Evolutionary conservation across 2,113 vertebrate species (phyloP), one percentile per base, ranked within the genome.

Genomic region (Otolemur garnettii): DNA sequence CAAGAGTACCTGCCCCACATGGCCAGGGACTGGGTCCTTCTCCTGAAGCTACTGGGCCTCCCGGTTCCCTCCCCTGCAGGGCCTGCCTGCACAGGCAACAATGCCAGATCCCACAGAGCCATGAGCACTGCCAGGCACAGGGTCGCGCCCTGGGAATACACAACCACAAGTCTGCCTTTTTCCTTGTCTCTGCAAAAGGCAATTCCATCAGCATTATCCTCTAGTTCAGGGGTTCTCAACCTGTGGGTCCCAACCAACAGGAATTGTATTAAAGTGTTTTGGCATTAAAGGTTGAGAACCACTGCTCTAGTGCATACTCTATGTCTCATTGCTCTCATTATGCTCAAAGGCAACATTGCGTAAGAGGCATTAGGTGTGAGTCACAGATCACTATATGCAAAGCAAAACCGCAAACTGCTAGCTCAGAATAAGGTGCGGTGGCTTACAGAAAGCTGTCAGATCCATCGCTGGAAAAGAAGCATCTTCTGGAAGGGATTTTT

Each of bases 381-480:
- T 0, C 42, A 4, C 5, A 5, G 9, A 19, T 26, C 33, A 59
- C 15, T 60, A 2, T 0, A 80, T 7, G 60, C 69, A 88, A 68
- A 78, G 71, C 59, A 19, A 45, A 35, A 4, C 15, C 8, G 9
- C 6, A 33, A 19, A 8, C 55, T 30, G 57, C 38, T 10, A 59
- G 30, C 26, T 3, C 9, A 3, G 7, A 7, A 30, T 24, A 19
- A 42, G 6, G 17, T 0, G 8, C 1, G 18, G 15, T 4, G 50
- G 15, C 62, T 87, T 8, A 7, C 3, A 3, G 55, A 21, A 35
- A 87, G 42, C 55, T 66, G 11, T 7, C n/a, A 33, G 9, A 4
- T 19, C 3, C 9, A 15, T n/a, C n/a, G n/a, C n/a, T 9, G 14
- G 30, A 26, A 9, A 0, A 2, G 55, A 9, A 82, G n/a, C 8